Evolutionary conservation across 2,888 invertebrate species (phyloP).

Genomic region (Xanthia togata): DNA sequence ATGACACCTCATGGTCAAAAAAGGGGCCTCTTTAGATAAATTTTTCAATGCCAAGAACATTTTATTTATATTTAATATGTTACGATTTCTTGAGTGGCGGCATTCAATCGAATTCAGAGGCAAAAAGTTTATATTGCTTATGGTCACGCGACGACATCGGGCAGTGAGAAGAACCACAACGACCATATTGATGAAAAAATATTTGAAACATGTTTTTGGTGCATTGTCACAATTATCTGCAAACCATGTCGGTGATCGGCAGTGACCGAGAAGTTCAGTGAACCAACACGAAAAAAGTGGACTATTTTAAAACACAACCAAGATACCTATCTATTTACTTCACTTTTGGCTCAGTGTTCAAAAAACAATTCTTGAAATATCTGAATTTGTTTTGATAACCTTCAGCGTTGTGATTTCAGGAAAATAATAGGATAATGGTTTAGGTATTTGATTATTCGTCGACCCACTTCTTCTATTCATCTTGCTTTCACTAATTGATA

Average conservation of each 20-base stretch:
- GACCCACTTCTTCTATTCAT: background rate
- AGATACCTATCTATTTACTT: slow-evolving; percentile 47
- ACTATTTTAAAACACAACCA: slow-evolving; percentile 70
- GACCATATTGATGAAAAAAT: slow-evolving; percentile 9
- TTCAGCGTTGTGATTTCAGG: slow-evolving; percentile 26
- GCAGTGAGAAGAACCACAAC: slow-evolving; percentile 8
- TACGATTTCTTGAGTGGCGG: slow-evolving; percentile 2
- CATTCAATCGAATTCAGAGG: slow-evolving; percentile 15
- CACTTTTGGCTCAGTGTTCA: slow-evolving; percentile 49
- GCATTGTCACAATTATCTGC: slow-evolving; percentile 68
- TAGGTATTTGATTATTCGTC: slow-evolving; percentile 14
- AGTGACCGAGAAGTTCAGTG: slow-evolving; percentile 80
- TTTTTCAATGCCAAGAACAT: slow-evolving; percentile 49
- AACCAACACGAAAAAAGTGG: slow-evolving; percentile 74
- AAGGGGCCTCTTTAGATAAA: slow-evolving; percentile 17
- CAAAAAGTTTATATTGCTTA: slow-evolving; percentile 19
- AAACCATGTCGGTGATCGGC: slow-evolving; percentile 72
- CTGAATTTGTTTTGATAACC: slow-evolving; percentile 45
- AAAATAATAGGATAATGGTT: slow-evolving; percentile 14
- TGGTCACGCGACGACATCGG: slow-evolving; percentile 36
- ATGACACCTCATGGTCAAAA: slow-evolving; percentile 42
- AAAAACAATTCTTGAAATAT: slow-evolving; percentile 56
- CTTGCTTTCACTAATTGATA: slow-evolving; percentile 9
- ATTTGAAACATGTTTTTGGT: slow-evolving; percentile 15
- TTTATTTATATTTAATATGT: slow-evolving; percentile 10